Evolutionary conservation across 2,113 vertebrate species (phyloP), one percentile per base, ranked within the genome.

Genomic region (Nycticryphes semicollaris): DNA sequence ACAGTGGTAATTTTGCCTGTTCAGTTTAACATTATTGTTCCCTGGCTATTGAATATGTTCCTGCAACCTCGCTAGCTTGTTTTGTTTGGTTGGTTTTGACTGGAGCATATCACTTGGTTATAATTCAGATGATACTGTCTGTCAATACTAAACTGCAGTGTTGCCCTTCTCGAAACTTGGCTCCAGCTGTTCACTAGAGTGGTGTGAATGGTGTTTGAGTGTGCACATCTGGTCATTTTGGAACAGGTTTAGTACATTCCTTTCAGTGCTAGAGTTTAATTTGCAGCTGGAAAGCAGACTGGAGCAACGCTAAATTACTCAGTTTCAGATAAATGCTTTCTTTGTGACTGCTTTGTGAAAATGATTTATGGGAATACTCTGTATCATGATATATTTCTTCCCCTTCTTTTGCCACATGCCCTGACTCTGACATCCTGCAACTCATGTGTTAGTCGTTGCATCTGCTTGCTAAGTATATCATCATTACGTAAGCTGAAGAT

Each of bases 151-250:
- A 77, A 43, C 23, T 73, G 51, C 69, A 64, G 35, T 15, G 3
- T 89, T 82, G 70, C 59, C 43, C 47, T 35, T 83, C 53, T 87
- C 84, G 76, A 70, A 30, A 47, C 77, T 80, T 88, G 87, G 64
- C 92, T 50, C 31, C 86, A 94, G 84, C 92, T 94, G 94, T 10
- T 84, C 50, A 30, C 70, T 92, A 73, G 72, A 92, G 60, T 90
- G 74, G 68, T 84, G 68, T 89, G 70, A 93, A 89, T 96, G 83
- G 86, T 76, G 81, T 92, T 92, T 39, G 82, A 98, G 92, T 78
- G 88, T 96, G 69, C 89, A 95, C 98, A 98, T 98, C 97, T 98
- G 98, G 96, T 94, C 89, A 39, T 96, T 95, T 95, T 97, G 97
- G 97, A 98, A 95, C 68, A 96, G 84, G 94, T 96, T 96, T 97